Conservation (phyloP, 2,888 invertebrate species). For the Lordiphosa andalusiaca region DNA sequence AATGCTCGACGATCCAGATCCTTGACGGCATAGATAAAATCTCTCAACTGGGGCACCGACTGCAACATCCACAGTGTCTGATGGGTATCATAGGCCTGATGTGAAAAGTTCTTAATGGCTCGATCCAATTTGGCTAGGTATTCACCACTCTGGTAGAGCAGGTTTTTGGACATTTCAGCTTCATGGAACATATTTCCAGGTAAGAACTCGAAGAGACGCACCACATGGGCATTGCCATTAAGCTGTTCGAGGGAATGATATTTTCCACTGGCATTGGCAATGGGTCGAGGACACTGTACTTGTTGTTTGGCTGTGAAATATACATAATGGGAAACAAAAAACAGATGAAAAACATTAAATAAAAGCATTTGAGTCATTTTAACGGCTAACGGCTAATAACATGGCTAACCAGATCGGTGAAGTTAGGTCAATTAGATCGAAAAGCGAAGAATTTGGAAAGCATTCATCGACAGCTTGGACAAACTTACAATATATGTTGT, state of each 20-base stretch:
- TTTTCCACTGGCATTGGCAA: conserved; percentile 85
- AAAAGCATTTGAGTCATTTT: too few species aligned
- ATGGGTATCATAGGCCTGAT: conserved; percentile 85
- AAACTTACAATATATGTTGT: too few species aligned
- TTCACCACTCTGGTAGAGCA: conserved; percentile 88
- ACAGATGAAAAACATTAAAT: too few species aligned
- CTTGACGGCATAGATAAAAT: conserved; percentile 86
- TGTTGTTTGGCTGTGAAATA: conserved; percentile 82
- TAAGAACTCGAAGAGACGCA: conserved; percentile 88
- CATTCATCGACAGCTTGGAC: too few species aligned
- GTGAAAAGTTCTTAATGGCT: conserved; percentile 86
- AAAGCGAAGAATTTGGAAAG: too few species aligned
- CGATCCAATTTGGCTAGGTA: conserved; percentile 86
- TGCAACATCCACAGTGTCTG: conserved; percentile 89
- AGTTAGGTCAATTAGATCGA: too few species aligned
- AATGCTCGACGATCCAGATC: conserved; percentile 83
- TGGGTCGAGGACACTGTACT: conserved; percentile 86
- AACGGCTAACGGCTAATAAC: too few species aligned
- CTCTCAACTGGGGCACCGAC: conserved; percentile 85
- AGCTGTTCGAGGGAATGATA: conserved; percentile 83
- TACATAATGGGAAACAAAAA: not conserved
- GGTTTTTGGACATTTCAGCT: conserved; percentile 82
- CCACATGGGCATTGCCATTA: conserved; percentile 82
- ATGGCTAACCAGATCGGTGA: too few species aligned
- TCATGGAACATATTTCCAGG: conserved; percentile 87